Conservation (phyloP, 2,113 vertebrate species). For the Phyllostomus hastatus region DNA sequence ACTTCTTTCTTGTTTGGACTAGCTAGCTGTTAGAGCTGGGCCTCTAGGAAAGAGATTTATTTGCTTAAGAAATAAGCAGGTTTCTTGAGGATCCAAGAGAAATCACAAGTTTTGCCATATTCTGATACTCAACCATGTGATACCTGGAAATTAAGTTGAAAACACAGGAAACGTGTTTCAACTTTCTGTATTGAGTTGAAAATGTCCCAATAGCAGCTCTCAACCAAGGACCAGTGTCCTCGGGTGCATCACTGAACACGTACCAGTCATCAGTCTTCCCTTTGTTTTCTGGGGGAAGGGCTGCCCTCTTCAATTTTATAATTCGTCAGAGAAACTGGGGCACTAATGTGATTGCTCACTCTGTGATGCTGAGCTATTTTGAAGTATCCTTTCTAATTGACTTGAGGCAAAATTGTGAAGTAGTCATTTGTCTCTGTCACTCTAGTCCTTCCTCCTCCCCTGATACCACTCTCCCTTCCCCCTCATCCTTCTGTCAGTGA, state of each 20-base stretch:
- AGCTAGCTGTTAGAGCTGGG: not conserved
- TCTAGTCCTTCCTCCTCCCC: not conserved
- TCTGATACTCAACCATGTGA: not conserved
- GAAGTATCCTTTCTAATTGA: conserved; percentile 27
- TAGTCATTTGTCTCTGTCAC: conserved; percentile 50
- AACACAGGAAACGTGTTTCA: too few species aligned
- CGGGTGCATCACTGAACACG: not conserved
- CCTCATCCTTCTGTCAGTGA: not conserved
- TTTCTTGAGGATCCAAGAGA: not conserved
- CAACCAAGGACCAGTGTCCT: not conserved
- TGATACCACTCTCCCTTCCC: too few species aligned
- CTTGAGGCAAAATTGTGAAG: conserved; percentile 21
- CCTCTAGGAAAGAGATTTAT: not conserved
- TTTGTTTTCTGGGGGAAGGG: not conserved
- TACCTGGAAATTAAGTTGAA: not conserved
- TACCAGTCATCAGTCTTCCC: not conserved
- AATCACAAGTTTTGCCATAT: not conserved
- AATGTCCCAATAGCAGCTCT: not conserved
- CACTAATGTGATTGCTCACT: conserved; percentile 33
- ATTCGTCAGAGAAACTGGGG: conserved; percentile 34
- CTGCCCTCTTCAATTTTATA: not conserved
- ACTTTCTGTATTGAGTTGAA: too few species aligned
- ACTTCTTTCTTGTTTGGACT: not conserved
- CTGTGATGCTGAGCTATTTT: conserved; percentile 46
- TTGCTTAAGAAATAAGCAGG: conserved; percentile 7